Conservation (phyloP, 30 jellyfish, hydroid and myxozoan species). For the Cassiopea andromeda region DNA sequence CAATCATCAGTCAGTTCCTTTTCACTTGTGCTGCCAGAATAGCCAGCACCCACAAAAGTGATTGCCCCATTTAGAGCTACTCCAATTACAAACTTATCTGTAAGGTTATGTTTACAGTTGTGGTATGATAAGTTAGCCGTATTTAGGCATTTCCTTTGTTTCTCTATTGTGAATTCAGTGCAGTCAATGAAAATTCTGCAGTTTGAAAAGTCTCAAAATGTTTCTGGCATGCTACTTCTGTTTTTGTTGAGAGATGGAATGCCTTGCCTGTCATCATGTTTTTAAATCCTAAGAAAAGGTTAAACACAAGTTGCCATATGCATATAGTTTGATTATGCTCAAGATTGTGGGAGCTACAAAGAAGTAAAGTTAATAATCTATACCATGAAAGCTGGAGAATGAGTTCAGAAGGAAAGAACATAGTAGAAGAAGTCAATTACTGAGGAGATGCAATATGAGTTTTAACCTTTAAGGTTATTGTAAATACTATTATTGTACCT, state of each 20-base stretch:
- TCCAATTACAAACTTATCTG: constrained; percentile 21
- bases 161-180: constrained; percentile 6
- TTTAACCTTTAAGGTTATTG: too few species aligned
- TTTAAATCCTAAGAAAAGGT: not conserved
- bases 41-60: constrained; percentile 30
- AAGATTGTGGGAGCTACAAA: too few species aligned
- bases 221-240: constrained; percentile 18
- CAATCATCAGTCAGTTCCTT: not conserved
- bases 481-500: too few species aligned
- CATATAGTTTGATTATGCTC: too few species aligned
- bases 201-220: constrained; percentile 21
- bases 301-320: too few species aligned
- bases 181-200: constrained; percentile 39
- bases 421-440: too few species aligned
- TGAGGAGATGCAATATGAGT: too few species aligned
- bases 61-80: constrained; percentile 40
- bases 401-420: too few species aligned
- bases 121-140: constrained; percentile 18
- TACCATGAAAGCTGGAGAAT: too few species aligned
- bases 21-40: constrained; percentile 27
- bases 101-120: constrained; percentile 23
- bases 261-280: not conserved
- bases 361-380: too few species aligned
- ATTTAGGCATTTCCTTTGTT: constrained; percentile 6
- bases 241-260: constrained; percentile 9